A percentile compares a stretch with the other conserved stretches of the same genome.
phyloP scores from a whole-genome alignment of 2,888 invertebrate genomes.

The Leptopilina myrica region DNA sequence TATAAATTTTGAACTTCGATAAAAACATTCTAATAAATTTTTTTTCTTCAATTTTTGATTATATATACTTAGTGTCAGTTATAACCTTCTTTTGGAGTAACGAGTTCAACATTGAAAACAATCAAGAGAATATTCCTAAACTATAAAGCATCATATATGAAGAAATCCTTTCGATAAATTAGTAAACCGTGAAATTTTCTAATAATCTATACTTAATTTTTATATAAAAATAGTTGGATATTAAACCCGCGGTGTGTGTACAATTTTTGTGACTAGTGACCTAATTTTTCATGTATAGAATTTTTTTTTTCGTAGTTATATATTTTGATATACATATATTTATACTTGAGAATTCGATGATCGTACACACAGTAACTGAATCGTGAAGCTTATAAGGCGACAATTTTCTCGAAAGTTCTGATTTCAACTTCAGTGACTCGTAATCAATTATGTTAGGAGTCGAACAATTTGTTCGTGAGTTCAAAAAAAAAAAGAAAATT shows the following conservation, averaged over 20 bases:
- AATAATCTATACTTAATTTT: neutral
- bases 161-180: constrained; percentile 6
- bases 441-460: constrained; percentile 25
- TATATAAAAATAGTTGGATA: neutral
- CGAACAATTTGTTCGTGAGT: neutral
- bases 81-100: too few species aligned
- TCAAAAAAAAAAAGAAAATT: too few species aligned
- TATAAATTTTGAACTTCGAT: neutral
- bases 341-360: neutral
- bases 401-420: constrained; percentile 37
- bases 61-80: neutral
- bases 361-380: neutral
- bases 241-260: neutral
- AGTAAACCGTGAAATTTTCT: constrained; percentile 4
- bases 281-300: neutral
- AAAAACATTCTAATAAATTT: neutral
- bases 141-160: neutral
- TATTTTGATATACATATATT: constrained; percentile 16
- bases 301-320: too few species aligned
- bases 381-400: constrained; percentile 24
- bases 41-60: neutral
- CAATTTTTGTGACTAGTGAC: neutral
- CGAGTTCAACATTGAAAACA: neutral
- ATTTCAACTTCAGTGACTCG: constrained; percentile 20
- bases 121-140: neutral